These are phyloP conservation scores for Nebria salina DNA, from an alignment of 2,888 invertebrate genomes.

Conservation along the genomic window DNA sequence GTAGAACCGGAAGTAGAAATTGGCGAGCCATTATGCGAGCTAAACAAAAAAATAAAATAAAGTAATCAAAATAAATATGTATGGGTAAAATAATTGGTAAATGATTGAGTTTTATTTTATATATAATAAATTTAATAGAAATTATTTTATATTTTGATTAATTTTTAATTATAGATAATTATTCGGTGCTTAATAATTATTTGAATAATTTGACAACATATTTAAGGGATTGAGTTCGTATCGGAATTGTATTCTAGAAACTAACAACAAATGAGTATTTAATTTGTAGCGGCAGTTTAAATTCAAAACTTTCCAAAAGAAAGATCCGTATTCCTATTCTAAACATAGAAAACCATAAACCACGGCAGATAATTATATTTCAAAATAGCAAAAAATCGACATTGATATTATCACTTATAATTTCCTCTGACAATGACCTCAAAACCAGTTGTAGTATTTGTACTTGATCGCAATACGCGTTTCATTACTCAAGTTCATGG, in stretches of 20 bases:
- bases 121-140: too few species aligned
- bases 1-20: conserved; percentile 78
- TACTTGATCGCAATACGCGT: conserved; percentile 42
- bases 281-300: not conserved
- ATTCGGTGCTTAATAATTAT: too few species aligned
- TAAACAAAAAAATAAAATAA: conserved; percentile 62
- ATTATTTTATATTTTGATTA: too few species aligned
- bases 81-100: not conserved
- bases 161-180: too few species aligned
- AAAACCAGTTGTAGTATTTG: conserved; percentile 38
- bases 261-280: not conserved
- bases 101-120: not conserved
- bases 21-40: conserved; percentile 77
- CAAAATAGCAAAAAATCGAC: not conserved
- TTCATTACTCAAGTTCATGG: not conserved
- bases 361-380: not conserved
- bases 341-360: not conserved
- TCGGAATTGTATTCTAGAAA: not conserved
- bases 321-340: not conserved
- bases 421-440: conserved; percentile 13
- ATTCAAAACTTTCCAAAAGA: not conserved
- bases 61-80: too few species aligned
- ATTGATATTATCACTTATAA: not conserved
- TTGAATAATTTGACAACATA: too few species aligned
- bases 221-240: not conserved